Conservation (phyloP, 2,888 invertebrate genomes). For the Metacarcinus magister region DNA sequence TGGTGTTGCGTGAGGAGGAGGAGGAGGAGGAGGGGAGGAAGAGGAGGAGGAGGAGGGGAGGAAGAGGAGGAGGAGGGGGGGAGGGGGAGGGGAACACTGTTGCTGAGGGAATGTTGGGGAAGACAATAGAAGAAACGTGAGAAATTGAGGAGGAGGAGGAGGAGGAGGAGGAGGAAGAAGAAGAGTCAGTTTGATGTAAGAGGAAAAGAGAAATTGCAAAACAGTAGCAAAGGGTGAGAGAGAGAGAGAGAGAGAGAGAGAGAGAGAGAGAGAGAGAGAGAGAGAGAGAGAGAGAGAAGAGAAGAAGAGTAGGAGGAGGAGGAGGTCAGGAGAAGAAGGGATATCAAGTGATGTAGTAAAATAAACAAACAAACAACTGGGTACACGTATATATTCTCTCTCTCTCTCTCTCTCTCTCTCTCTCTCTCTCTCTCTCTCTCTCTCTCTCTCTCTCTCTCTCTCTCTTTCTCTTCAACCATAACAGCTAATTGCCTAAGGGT, state of each 20-base stretch:
- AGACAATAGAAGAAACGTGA: constrained; percentile 21
- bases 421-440: constrained; percentile 39
- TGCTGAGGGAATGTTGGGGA: not conserved
- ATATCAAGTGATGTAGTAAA: not conserved
- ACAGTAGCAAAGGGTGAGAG: not conserved
- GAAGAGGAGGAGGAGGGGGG: not conserved
- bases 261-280: constrained; percentile 26
- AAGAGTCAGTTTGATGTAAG: not conserved
- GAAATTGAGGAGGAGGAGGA: constrained; percentile 13
- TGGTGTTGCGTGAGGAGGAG: not conserved
- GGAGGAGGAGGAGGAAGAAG: constrained; percentile 8
- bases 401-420: constrained; percentile 43
- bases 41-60: too few species aligned
- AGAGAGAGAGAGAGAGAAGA: constrained; percentile 15
- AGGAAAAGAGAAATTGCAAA: not conserved
- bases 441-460: constrained; percentile 40
- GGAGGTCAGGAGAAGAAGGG: not conserved
- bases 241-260: constrained; percentile 2
- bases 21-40: not conserved
- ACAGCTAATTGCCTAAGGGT: constrained; percentile 1
- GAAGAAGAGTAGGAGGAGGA: not conserved
- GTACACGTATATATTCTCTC: not conserved
- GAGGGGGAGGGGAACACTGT: not conserved
- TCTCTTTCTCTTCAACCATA: constrained; percentile 9
- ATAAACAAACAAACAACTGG: not conserved